Conservation (phyloP, 2,888 invertebrate species). For the Bembecia ichneumoniformis region DNA sequence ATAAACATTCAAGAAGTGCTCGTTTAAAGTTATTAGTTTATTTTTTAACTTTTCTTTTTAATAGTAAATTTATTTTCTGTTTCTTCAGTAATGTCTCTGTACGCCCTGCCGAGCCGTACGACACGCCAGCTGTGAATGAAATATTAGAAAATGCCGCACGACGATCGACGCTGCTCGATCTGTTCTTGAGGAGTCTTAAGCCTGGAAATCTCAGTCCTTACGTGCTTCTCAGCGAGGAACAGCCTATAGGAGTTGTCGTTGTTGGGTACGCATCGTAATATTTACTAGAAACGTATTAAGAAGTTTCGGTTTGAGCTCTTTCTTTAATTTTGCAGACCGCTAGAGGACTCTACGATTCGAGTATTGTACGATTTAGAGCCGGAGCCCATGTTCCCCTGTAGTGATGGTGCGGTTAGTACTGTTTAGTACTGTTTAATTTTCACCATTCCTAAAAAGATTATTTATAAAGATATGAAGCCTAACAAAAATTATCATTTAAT, state of each 20-base stretch:
- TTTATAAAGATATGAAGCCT: no score
- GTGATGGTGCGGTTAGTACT: slow-evolving; percentile 44
- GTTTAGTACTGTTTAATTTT: no score
- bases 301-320: background rate
- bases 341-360: slow-evolving; percentile 42
- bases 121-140: slow-evolving; percentile 22
- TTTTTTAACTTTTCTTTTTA: no score
- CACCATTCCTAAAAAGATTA: no score
- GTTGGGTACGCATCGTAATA: slow-evolving; percentile 42
- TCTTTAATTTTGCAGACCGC: slow-evolving; percentile 29
- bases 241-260: slow-evolving; percentile 58
- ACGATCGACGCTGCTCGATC: slow-evolving; percentile 23
- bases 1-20: no score
- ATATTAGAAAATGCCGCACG: slow-evolving; percentile 41
- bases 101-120: slow-evolving; percentile 41
- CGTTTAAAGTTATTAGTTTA: no score
- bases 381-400: slow-evolving; percentile 36
- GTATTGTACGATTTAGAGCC: slow-evolving; percentile 46
- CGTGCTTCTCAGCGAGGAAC: slow-evolving; percentile 46
- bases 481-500: no score
- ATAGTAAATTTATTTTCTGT: background rate
- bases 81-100: slow-evolving; percentile 32
- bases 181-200: slow-evolving; percentile 31
- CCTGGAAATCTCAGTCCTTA: slow-evolving; percentile 29
- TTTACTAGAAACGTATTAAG: no score